phyloP scores from a whole-genome alignment of 2,797 vertebrate genomes.

The Monodelphis domestica region DNA sequence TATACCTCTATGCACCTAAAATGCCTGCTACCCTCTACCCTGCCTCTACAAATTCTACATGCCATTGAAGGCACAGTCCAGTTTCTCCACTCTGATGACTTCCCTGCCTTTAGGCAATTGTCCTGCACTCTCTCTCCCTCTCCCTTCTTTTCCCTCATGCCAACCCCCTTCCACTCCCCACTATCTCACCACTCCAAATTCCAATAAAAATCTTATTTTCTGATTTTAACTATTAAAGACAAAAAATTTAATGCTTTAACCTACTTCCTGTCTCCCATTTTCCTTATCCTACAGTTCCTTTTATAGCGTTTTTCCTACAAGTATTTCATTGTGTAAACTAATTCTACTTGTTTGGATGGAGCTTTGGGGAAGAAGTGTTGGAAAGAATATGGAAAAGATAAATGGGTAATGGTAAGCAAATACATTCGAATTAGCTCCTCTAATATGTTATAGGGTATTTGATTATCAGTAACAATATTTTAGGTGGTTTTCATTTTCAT shows the following conservation, averaged over 20 bases:
- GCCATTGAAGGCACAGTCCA: not conserved
- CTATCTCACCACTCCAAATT: no score
- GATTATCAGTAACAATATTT: not conserved
- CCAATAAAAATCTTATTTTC: no score
- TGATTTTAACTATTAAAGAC: no score
- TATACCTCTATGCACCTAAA: not conserved
- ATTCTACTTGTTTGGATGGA: not conserved
- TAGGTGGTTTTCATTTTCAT: not conserved
- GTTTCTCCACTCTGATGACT: not conserved
- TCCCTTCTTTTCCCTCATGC: no score
- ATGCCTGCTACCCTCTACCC: not conserved
- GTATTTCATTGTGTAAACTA: not conserved
- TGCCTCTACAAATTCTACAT: not conserved
- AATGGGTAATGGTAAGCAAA: not conserved
- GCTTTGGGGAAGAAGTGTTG: not conserved
- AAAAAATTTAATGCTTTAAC: not conserved
- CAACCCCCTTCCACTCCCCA: no score
- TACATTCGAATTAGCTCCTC: not conserved
- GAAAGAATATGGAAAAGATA: not conserved
- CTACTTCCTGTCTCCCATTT: not conserved
- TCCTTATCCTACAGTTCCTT: not conserved
- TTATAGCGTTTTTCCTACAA: not conserved
- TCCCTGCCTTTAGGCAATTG: no score
- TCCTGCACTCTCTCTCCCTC: no score
- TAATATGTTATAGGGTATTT: not conserved